Evolutionary conservation across 2,113 vertebrate genomes (phyloP).

Genomic region (Nicator chloris): DNA sequence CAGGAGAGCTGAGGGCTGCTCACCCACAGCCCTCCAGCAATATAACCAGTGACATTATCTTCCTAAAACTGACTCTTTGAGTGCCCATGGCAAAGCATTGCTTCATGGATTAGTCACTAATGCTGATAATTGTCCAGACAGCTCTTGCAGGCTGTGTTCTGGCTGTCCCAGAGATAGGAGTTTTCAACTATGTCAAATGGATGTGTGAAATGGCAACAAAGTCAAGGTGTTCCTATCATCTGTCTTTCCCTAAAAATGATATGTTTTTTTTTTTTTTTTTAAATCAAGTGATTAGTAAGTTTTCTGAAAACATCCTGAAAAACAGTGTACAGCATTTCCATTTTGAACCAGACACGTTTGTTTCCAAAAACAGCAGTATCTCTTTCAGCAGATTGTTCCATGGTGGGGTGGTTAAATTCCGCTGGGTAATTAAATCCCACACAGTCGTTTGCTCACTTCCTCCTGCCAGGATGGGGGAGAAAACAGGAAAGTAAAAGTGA

Average conservation of each 20-base stretch:
- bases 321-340: neutral
- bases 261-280: neutral
- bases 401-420: neutral
- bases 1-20: neutral
- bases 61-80: neutral
- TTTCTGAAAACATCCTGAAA: neutral
- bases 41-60: neutral
- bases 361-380: neutral
- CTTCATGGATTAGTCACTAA: neutral
- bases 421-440: neutral
- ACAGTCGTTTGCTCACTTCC: accelerated
- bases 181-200: neutral
- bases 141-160: neutral
- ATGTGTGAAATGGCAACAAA: neutral
- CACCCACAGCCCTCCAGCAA: neutral
- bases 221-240: neutral
- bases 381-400: neutral
- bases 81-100: neutral
- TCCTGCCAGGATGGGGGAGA: neutral
- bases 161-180: neutral
- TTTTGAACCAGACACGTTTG: neutral
- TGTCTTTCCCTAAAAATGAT: neutral
- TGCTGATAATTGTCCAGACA: neutral
- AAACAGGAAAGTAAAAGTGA: neutral
- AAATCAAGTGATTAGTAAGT: neutral